phyloP scores from a whole-genome alignment of 2,797 vertebrate genomes.

The Molothrus ater region DNA sequence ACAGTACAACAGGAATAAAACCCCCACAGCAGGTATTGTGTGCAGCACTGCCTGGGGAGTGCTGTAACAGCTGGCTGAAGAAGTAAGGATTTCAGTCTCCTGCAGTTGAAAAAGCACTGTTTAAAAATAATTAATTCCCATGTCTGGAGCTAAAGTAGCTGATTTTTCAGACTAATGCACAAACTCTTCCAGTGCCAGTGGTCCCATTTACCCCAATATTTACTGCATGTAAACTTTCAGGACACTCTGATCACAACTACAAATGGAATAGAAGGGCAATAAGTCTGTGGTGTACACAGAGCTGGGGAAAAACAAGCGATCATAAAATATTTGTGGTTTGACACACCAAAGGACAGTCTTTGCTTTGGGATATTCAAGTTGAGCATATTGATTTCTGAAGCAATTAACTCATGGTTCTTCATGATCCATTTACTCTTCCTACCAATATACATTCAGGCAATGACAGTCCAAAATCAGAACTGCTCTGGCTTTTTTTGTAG shows the following conservation, averaged over 20 bases:
- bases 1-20: not conserved
- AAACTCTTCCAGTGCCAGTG: not conserved
- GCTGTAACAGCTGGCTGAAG: not conserved
- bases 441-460: not conserved
- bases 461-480: not conserved
- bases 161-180: not conserved
- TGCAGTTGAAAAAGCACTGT: not conserved
- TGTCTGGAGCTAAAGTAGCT: not conserved
- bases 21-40: not conserved
- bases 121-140: not conserved
- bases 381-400: constrained; percentile 54
- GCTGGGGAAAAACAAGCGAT: not conserved
- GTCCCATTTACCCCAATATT: not conserved
- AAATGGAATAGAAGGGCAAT: not conserved
- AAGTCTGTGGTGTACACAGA: not conserved
- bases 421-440: constrained; percentile 30
- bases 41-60: not conserved
- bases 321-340: constrained; percentile 8
- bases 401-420: constrained; percentile 31
- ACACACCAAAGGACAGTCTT: constrained; percentile 33
- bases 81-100: not conserved
- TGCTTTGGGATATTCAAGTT: constrained; percentile 13
- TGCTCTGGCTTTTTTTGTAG: not conserved
- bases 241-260: not conserved
- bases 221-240: not conserved